phyloP scores from a whole-genome alignment of 2,797 vertebrate species.

The Paramormyrops hopkinsi region DNA sequence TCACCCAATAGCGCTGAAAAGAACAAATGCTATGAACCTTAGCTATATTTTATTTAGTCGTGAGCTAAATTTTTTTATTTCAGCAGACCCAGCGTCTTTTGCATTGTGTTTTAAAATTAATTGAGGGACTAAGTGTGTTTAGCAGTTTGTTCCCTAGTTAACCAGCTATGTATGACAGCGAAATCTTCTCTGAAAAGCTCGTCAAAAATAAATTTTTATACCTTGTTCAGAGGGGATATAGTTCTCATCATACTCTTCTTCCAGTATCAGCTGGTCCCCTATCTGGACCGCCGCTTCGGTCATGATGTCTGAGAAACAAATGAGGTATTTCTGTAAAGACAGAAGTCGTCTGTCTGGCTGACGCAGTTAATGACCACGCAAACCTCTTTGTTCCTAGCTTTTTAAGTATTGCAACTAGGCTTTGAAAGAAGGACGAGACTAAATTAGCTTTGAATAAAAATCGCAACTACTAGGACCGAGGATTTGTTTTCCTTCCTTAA shows the following conservation, averaged over 20 bases:
- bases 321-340: not conserved
- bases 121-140: not conserved
- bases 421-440: not conserved
- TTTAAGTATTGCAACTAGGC: not conserved
- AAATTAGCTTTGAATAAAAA: not conserved
- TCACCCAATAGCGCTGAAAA: not conserved
- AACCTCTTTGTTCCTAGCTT: not conserved
- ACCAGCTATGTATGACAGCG: not conserved
- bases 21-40: not conserved
- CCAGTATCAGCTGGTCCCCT: slow-evolving; percentile 84
- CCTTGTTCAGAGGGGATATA: slow-evolving; percentile 80
- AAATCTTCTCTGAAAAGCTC: not conserved
- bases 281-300: slow-evolving; percentile 56
- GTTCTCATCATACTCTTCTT: slow-evolving; percentile 81
- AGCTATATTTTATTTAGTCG: not conserved
- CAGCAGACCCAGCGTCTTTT: not conserved
- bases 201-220: slow-evolving; percentile 36
- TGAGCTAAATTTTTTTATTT: not conserved
- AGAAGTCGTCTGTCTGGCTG: not conserved
- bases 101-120: not conserved
- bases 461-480: not conserved
- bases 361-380: not conserved
- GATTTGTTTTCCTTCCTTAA: not conserved
- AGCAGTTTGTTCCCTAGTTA: not conserved
- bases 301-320: slow-evolving; percentile 48